Evolutionary conservation across 1,140 invertebrate species (phyloP).

Genomic region (Philaenus spumarius): DNA sequence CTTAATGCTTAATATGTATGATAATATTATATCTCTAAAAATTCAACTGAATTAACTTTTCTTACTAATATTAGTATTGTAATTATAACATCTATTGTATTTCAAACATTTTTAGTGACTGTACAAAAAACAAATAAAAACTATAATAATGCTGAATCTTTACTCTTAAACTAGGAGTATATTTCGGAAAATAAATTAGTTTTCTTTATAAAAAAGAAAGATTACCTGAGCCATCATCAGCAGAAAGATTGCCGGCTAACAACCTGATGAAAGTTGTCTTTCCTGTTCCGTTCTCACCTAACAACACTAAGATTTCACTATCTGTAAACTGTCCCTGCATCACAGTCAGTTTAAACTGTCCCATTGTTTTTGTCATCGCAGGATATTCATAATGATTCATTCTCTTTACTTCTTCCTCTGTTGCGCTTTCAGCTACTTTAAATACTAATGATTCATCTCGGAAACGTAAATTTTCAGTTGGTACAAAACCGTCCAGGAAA

Average conservation of each 20-base stretch:
- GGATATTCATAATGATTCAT: constrained; percentile 97
- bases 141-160: too few species aligned
- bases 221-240: constrained; percentile 76
- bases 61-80: too few species aligned
- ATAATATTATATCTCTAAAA: too few species aligned
- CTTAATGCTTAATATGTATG: too few species aligned
- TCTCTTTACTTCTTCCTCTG: constrained; percentile 94
- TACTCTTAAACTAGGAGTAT: too few species aligned
- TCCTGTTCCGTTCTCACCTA: constrained; percentile 99
- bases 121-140: too few species aligned
- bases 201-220: neutral
- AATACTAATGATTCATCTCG: constrained; percentile 94
- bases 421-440: constrained; percentile 96
- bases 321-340: constrained; percentile 94
- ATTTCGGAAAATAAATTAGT: too few species aligned
- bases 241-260: constrained; percentile 90
- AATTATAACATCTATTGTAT: too few species aligned
- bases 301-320: constrained; percentile 96
- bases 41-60: too few species aligned
- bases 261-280: constrained; percentile 99
- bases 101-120: too few species aligned
- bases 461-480: constrained; percentile 98
- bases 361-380: constrained; percentile 75
- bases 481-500: constrained; percentile 98
- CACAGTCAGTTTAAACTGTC: constrained; percentile 65